Evolutionary conservation across 2,888 invertebrate species (phyloP).

Genomic region (Trachelus tabidus): DNA sequence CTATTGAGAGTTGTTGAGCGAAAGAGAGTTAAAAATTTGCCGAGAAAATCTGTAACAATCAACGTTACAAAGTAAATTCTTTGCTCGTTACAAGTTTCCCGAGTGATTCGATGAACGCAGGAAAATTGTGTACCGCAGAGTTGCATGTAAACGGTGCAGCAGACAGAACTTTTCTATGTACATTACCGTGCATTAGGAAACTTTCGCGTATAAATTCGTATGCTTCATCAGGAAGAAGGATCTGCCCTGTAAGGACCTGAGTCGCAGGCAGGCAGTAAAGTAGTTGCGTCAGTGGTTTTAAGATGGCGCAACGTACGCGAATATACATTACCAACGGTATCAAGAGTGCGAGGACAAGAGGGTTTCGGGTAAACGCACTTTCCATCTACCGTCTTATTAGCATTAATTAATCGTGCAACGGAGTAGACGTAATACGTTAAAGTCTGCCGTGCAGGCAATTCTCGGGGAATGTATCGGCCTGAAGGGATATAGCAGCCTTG

Average conservation of each 20-base stretch:
- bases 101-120: background rate
- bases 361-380: background rate
- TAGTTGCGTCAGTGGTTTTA: background rate
- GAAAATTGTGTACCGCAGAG: background rate
- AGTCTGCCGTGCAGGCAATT: constrained; percentile 28
- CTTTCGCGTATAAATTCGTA: background rate
- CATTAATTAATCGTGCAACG: constrained; percentile 34
- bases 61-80: background rate
- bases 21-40: background rate
- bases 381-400: background rate
- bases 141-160: background rate
- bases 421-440: constrained; percentile 28
- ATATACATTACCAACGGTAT: background rate
- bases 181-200: background rate
- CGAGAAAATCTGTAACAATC: background rate
- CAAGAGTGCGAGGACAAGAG: background rate
- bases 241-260: background rate
- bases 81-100: background rate
- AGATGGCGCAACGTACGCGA: background rate
- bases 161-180: background rate
- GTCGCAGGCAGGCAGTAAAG: background rate
- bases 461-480: background rate
- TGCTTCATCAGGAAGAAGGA: background rate
- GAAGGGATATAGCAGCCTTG: background rate
- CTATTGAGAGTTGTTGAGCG: background rate